Base-by-base conservation (phyloP, 2,888 invertebrate genomes). In the Stenichneumon culpator region DNA sequence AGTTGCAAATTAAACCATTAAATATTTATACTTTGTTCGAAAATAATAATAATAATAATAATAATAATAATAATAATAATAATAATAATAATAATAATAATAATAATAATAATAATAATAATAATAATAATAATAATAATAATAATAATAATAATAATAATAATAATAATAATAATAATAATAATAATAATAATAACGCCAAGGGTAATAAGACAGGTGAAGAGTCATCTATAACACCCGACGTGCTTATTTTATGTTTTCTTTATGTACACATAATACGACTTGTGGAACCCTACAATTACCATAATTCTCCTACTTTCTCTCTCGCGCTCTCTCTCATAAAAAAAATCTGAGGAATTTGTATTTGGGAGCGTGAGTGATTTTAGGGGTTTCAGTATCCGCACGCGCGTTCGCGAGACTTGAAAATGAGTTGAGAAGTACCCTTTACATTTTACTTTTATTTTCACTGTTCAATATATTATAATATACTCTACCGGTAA, bases 201-300 rank as follows among this genome's bases (percentile, higher is more conserved):
- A 67, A 85, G 52, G 50, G 67, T 65, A 47, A 85, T 67, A 44
- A 32, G 44, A 77, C 19, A 39, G 67, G 44, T 50, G 32, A 44
- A 72, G 67, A 52, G 47, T 57, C 57, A 69, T 73, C 69, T 67
- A 36, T 63, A 75, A 68, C 25, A 79, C 39, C 39, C 68, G 73
- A 32, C 28, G 74, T 74, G 77, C 80, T 86, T 83, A 50, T 86
- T 86, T 86, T 86, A 84, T 39, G 14, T 14, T 79, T 79, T 79
- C 70, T 67, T 79, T 79, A 25, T 65, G 54, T 77, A 52, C 50
- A 73, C 77, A 68, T 72, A 57, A 60, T 16, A 75, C 28, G 50
- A 57, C 77, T 50, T 14, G 52, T 50, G 25, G 22, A 79, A 81
- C 77, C 84, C 78, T 47, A 78, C 73, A 73, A 84, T 84, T 81